Evolutionary conservation across 1,140 invertebrate species (phyloP).

Genomic region (Drosophila prosaltans): DNA sequence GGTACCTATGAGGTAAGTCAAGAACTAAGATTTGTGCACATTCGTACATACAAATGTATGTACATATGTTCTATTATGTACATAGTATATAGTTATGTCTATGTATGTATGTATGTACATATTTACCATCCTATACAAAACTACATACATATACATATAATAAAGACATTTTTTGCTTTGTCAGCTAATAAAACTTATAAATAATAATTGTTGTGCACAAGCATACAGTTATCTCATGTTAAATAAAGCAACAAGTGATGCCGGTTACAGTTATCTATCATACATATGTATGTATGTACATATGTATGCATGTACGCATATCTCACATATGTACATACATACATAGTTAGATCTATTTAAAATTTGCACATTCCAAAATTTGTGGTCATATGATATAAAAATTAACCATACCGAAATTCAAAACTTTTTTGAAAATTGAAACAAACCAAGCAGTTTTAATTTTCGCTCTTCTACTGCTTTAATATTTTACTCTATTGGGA

Average conservation of each 20-base stretch:
- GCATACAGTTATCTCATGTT: not conserved
- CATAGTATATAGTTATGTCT: no score
- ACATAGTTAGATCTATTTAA: no score
- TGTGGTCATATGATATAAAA: no score
- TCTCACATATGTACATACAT: no score
- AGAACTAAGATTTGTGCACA: not conserved
- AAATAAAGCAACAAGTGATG: constrained; percentile 10
- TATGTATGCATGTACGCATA: no score
- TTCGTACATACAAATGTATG: not conserved
- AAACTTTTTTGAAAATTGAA: not conserved
- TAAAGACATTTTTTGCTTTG: no score
- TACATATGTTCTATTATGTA: not conserved
- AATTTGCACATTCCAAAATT: not conserved
- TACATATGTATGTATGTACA: not conserved
- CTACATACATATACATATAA: no score
- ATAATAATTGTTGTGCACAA: not conserved
- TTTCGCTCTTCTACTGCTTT: no score
- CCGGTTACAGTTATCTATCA: not conserved
- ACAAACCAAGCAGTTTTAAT: no score
- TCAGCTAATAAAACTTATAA: not conserved
- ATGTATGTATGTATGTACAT: not conserved
- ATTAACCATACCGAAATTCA: not conserved
- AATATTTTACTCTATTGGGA: no score
- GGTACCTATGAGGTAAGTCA: constrained; percentile 86
- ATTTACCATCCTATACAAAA: no score